Conservation (phyloP, 1,140 invertebrate genomes). For the Drosophila sp. region DNA sequence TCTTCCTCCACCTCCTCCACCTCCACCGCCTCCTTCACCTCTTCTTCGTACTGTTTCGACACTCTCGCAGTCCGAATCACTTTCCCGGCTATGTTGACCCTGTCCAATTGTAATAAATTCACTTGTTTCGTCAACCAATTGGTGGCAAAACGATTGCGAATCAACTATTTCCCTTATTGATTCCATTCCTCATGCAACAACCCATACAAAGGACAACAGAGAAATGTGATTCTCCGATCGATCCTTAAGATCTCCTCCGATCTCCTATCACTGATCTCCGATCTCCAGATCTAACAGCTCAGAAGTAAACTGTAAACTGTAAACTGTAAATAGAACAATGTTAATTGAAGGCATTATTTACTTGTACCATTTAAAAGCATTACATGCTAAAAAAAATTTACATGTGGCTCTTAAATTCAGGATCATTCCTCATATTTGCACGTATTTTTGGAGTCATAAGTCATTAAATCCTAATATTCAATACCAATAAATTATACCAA, state of each 20-base stretch:
- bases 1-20: slow-evolving; percentile 3
- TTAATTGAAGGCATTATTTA: too few species aligned
- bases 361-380: too few species aligned
- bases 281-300: slow-evolving; percentile 7
- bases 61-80: slow-evolving; percentile 30
- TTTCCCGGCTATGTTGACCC: background rate
- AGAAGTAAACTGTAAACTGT: background rate
- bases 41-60: slow-evolving; percentile 12
- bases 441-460: too few species aligned
- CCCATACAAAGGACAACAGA: background rate
- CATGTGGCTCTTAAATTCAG: too few species aligned
- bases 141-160: slow-evolving; percentile 87
- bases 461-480: too few species aligned
- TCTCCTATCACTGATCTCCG: background rate
- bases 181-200: slow-evolving; percentile 86
- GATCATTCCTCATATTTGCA: too few species aligned
- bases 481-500: too few species aligned
- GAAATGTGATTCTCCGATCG: background rate
- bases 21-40: background rate
- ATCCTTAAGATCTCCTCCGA: background rate
- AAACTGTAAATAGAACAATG: background rate
- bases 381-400: too few species aligned
- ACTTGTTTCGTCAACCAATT: slow-evolving; percentile 85
- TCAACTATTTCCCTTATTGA: slow-evolving; percentile 88
- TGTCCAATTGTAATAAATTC: slow-evolving; percentile 62